These are phyloP conservation scores for Cossypha caffra DNA, from an alignment of 2,797 vertebrate species.

Conservation along the genomic window DNA sequence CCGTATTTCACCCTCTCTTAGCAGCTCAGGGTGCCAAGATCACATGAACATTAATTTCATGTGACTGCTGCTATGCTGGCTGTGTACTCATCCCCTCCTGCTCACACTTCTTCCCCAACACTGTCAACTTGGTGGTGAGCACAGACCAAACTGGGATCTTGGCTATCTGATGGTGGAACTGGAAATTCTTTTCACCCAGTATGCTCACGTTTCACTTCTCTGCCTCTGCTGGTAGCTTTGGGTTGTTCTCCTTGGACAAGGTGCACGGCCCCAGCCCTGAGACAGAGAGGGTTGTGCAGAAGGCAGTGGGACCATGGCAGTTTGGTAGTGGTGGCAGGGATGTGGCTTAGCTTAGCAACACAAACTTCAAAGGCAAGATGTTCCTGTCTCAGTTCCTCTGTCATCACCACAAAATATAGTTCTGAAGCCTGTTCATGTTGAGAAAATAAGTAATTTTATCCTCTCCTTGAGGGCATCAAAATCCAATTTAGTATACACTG, in stretches of 20 bases:
- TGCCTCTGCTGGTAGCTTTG: accelerated
- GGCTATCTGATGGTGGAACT: neutral
- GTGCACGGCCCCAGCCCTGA: accelerated
- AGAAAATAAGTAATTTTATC: conserved; percentile 66
- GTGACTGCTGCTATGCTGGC: neutral
- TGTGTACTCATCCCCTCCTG: neutral
- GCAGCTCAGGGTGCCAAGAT: neutral
- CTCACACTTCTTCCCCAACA: neutral
- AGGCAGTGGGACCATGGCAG: neutral
- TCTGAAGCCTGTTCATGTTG: conserved; percentile 30
- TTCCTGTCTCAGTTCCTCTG: neutral
- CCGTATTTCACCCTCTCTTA: neutral
- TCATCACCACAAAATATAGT: conserved; percentile 16
- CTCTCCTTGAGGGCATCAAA: conserved; percentile 53
- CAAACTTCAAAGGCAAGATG: neutral
- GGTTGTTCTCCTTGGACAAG: accelerated
- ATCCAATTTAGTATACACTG: conserved; percentile 54
- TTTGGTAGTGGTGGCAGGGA: neutral
- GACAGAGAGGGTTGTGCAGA: neutral
- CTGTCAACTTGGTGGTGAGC: neutral
- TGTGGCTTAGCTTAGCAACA: neutral
- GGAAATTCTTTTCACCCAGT: neutral
- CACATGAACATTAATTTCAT: neutral
- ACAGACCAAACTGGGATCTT: neutral
- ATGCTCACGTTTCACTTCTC: neutral